Evolutionary conservation across 53 echinoderm and acorn worm species (phyloP).

Genomic region (Temnopleurus reevesii): DNA sequence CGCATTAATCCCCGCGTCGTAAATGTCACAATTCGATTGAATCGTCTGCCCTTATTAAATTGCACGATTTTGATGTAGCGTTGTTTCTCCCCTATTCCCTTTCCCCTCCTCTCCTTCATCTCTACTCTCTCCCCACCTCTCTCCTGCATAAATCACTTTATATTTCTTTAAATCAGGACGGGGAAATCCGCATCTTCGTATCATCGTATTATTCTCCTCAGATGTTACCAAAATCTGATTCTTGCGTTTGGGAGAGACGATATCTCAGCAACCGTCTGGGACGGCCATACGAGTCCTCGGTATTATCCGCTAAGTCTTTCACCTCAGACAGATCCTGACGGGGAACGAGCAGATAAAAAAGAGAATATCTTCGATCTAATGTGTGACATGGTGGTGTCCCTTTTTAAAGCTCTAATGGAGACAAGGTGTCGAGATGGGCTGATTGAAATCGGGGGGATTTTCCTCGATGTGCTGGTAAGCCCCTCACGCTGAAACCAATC

Average conservation of each 20-base stretch:
- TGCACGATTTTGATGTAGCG: constrained; percentile 5
- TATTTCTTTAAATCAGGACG: constrained; percentile 22
- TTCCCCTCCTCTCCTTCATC: background rate
- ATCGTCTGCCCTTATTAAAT: constrained; percentile 19
- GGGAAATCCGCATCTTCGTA: background rate
- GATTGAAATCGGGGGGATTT: constrained; percentile 58
- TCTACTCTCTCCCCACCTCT: too few species aligned
- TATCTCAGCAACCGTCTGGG: constrained; percentile 21
- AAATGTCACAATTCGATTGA: constrained; percentile 12
- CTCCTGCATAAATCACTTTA: constrained; percentile 30
- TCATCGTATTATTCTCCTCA: too few species aligned
- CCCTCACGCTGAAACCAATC: constrained; percentile 57
- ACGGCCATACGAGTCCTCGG: constrained; percentile 9
- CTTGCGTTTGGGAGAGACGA: background rate
- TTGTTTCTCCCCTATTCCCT: background rate
- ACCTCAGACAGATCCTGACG: background rate
- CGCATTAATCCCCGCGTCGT: constrained; percentile 42
- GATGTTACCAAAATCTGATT: constrained; percentile 4
- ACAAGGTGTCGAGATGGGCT: constrained; percentile 59
- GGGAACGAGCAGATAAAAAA: background rate
- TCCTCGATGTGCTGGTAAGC: constrained; percentile 51
- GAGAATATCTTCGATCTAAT: background rate
- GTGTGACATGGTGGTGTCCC: constrained; percentile 31
- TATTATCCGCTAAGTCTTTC: constrained; percentile 35
- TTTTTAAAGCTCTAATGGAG: constrained; percentile 54